phyloP scores from a whole-genome alignment of 2,888 invertebrate species.

The Pocota personata region DNA sequence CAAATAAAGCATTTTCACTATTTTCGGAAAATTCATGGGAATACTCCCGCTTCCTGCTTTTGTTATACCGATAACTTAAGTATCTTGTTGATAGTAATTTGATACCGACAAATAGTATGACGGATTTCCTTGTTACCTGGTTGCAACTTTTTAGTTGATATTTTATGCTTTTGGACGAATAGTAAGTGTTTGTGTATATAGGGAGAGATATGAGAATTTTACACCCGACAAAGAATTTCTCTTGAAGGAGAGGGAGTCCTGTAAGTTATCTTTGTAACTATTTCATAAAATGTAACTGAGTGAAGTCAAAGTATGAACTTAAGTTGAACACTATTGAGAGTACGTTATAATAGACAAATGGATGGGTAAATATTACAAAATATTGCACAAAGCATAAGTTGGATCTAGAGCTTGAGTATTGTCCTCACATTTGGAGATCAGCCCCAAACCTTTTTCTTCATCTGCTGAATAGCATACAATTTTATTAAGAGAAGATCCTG shows the following conservation, averaged over 20 bases:
- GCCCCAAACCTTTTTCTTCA: too few relatives aligned
- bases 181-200: not conserved
- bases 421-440: too few relatives aligned
- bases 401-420: too few relatives aligned
- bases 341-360: too few relatives aligned
- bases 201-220: not conserved
- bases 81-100: constrained; percentile 13
- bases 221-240: not conserved
- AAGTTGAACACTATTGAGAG: too few relatives aligned
- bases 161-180: not conserved
- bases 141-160: not conserved
- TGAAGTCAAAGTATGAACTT: not conserved
- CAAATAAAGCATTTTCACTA: not conserved
- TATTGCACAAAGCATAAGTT: too few relatives aligned
- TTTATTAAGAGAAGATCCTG: too few relatives aligned
- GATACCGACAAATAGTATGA: not conserved
- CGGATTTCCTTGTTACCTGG: not conserved
- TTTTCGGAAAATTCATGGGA: not conserved
- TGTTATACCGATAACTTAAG: not conserved
- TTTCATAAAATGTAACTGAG: not conserved
- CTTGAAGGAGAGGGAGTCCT: not conserved
- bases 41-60: not conserved
- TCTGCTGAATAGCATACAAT: too few relatives aligned
- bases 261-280: not conserved
- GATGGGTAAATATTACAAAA: too few relatives aligned